A percentile compares a stretch with the other conserved stretches of the same genome.
These are phyloP conservation scores for Poeciliopsis retropinna DNA, from an alignment of 2,113 vertebrate species.

Conservation along the genomic window DNA sequence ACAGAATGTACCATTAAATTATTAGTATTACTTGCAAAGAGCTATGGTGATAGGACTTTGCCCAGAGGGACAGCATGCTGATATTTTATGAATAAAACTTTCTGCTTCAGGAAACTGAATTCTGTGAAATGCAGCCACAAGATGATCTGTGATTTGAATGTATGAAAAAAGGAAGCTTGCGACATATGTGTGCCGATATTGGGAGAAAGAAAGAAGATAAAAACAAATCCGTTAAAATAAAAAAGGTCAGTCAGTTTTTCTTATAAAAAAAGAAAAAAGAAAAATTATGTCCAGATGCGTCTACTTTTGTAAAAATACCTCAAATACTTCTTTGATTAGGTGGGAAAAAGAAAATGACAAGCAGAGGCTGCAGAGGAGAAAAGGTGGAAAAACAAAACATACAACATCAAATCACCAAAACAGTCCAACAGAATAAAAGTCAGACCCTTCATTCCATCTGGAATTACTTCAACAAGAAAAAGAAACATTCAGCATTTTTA, in stretches of 20 bases:
- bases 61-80: not conserved
- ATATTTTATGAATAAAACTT: not conserved
- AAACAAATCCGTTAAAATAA: no score
- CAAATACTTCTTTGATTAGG: slow-evolving; percentile 41
- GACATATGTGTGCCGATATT: not conserved
- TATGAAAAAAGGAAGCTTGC: not conserved
- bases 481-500: slow-evolving; percentile 28
- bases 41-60: no score
- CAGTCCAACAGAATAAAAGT: slow-evolving; percentile 16
- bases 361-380: not conserved
- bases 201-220: not conserved
- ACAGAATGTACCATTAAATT: no score
- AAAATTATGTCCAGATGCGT: slow-evolving; percentile 27
- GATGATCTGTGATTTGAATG: not conserved
- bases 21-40: no score
- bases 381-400: slow-evolving; percentile 1
- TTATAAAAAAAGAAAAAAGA: not conserved
- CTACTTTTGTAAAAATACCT: slow-evolving; percentile 40
- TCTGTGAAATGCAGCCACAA: not conserved
- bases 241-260: no score
- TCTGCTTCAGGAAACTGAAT: no score
- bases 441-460: slow-evolving; percentile 64
- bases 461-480: slow-evolving; percentile 10
- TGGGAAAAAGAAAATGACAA: slow-evolving; percentile 13
- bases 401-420: not conserved